These are phyloP conservation scores for Gymnodraco acuticeps DNA, from an alignment of 2,797 vertebrate species.

Conservation along the genomic window DNA sequence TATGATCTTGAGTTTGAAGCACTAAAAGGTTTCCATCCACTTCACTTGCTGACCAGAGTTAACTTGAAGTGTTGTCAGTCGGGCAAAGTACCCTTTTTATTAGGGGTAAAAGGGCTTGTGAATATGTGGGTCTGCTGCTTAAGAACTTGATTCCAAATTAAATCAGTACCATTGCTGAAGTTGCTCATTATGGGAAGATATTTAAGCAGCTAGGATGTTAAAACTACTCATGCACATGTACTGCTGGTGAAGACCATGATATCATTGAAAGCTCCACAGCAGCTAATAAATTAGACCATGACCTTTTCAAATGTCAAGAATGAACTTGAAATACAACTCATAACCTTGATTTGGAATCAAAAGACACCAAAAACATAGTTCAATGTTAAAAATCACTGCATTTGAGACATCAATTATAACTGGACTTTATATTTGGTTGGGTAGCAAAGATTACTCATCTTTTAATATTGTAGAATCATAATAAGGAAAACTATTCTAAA, in stretches of 20 bases:
- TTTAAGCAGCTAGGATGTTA: too few species aligned
- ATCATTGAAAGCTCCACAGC: background rate
- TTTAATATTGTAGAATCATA: too few species aligned
- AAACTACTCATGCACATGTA: background rate
- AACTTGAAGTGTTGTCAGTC: slow-evolving; percentile 7
- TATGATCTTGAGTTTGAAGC: slow-evolving; percentile 7
- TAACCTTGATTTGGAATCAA: background rate
- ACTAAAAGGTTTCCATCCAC: background rate
- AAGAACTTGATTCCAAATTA: background rate
- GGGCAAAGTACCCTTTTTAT: slow-evolving; percentile 5
- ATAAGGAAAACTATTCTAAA: too few species aligned
- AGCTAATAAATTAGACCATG: background rate
- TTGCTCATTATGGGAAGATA: background rate
- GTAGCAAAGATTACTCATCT: background rate
- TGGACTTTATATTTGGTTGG: background rate
- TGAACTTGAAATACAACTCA: background rate
- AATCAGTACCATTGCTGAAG: too few species aligned
- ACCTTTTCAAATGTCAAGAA: background rate
- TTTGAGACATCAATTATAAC: background rate
- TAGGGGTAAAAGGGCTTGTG: background rate
- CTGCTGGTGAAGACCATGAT: background rate
- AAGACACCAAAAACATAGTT: background rate
- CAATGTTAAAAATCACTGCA: background rate
- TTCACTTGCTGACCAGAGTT: slow-evolving; percentile 15
- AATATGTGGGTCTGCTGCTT: background rate